phyloP scores from a whole-genome alignment of 2,888 invertebrate species.

The Lymantria dispar region DNA sequence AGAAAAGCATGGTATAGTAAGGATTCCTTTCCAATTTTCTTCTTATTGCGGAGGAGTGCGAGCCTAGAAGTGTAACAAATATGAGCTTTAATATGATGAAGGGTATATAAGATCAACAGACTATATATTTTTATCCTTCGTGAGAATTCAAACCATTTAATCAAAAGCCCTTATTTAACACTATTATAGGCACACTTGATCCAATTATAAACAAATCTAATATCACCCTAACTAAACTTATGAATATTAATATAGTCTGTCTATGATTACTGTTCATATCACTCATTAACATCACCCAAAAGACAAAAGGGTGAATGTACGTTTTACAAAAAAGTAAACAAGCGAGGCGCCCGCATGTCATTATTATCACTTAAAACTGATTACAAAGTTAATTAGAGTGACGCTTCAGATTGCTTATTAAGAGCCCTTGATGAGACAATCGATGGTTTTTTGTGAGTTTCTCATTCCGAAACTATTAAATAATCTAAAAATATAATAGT shows the following conservation, averaged over 20 bases:
- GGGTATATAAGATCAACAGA: too few relatives aligned
- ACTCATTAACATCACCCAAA: constrained; percentile 27
- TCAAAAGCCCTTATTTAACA: background rate
- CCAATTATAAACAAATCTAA: background rate
- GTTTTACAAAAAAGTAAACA: constrained; percentile 57
- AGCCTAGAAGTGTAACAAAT: too few relatives aligned
- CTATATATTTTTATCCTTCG: too few relatives aligned
- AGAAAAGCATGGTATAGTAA: too few relatives aligned
- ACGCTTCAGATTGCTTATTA: constrained; percentile 74
- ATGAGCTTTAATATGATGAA: too few relatives aligned
- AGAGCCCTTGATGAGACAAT: constrained; percentile 61
- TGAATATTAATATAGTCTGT: background rate
- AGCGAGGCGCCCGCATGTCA: constrained; percentile 70
- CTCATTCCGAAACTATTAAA: too few relatives aligned
- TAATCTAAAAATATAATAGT: too few relatives aligned
- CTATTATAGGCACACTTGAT: background rate
- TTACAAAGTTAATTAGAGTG: constrained; percentile 72
- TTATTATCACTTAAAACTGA: constrained; percentile 76
- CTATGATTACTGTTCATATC: constrained; percentile 2
- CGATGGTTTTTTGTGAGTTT: constrained; percentile 32
- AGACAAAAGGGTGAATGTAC: constrained; percentile 63
- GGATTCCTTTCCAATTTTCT: too few relatives aligned
- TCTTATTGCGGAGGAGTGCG: too few relatives aligned
- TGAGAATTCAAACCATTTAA: background rate
- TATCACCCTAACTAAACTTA: background rate